Base-by-base conservation (phyloP, 2,113 vertebrate genomes). In the Colistium nudipinnis region DNA sequence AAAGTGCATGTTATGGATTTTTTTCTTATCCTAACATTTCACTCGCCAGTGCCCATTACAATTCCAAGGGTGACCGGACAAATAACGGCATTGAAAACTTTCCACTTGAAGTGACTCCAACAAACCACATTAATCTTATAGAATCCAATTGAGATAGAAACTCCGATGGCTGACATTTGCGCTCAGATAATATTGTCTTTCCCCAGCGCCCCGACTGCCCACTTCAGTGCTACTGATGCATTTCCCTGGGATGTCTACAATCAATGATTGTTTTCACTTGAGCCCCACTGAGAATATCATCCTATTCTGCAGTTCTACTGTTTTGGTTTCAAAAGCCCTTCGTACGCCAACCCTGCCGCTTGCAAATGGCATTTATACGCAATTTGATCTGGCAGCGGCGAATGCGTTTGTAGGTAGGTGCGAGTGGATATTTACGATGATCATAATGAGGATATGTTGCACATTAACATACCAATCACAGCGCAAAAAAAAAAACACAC, bases 31-130 rank as follows among this genome's bases (percentile, higher is more conserved):
- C 4, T n/a, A 25, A 22, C 10, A 22, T 27, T 25, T 12, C 44
- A 20, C 10, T 45, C 12, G 20, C 19, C 56, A 30, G 11, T 10
- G 49, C 30, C 24, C 5, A 51, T 56, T 49, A 45, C 12, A 22
- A 55, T 48, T 48, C 2, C 13, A 5, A 8, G 16, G 33, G 25
- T 16, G 24, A 53, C 31, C 12, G 12, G 31, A 38, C 4, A 28
- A 53, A 53, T 30, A 74, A 35, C 20, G 43, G 22, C 44, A 52
- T 13, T 24, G 9, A 27, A 60, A 17, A 33, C 25, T 30, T 27
- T 71, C 6, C 19, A 44, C 51, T 66, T 45, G 2, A 45, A 24
- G 67, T 25, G 48, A 39, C 35, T 55, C 7, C 35, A 43, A 62
- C 19, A 16, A 20, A 57, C 39, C 12, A 64, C 22, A 64, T 30